These are phyloP conservation scores for Drosophila ercepeae DNA, from an alignment of 1,140 invertebrate species.

Conservation along the genomic window DNA sequence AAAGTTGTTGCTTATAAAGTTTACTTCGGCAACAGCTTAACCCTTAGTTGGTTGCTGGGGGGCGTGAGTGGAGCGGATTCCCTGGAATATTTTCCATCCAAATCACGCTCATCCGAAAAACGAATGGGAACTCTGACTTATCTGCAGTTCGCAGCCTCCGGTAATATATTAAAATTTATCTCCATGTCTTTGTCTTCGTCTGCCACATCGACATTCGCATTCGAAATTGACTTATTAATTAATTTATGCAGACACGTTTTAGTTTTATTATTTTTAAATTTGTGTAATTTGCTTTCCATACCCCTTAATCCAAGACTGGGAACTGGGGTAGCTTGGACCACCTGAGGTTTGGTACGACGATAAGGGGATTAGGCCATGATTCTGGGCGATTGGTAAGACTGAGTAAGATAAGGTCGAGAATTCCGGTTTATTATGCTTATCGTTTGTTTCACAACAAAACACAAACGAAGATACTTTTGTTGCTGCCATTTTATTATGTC, in stretches of 20 bases:
- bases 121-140: constrained; percentile 29
- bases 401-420: constrained; percentile 26
- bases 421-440: constrained; percentile 45
- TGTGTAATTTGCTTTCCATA: constrained; percentile 73
- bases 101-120: constrained; percentile 11
- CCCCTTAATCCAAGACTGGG: background rate
- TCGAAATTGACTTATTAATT: constrained; percentile 83
- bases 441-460: constrained; percentile 38
- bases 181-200: constrained; percentile 14
- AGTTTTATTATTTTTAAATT: constrained; percentile 82
- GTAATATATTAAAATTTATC: constrained; percentile 52
- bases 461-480: constrained; percentile 47
- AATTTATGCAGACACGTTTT: constrained; percentile 84
- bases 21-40: constrained; percentile 22
- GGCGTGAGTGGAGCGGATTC: constrained; percentile 4
- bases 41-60: constrained; percentile 25
- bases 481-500: constrained; percentile 44
- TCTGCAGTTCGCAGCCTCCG: constrained; percentile 39
- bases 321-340: constrained; percentile 14
- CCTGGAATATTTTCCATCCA: background rate
- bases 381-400: constrained; percentile 13
- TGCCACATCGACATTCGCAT: constrained; percentile 39
- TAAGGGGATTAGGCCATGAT: constrained; percentile 14
- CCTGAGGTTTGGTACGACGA: background rate
- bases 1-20: constrained; percentile 46